Percentiles rank a stretch among this genome's conserved stretches.
Evolutionary conservation across 35 echinoderm and acorn worm genomes (phyloP).

Genomic region (Apostichopus parvimensis): DNA sequence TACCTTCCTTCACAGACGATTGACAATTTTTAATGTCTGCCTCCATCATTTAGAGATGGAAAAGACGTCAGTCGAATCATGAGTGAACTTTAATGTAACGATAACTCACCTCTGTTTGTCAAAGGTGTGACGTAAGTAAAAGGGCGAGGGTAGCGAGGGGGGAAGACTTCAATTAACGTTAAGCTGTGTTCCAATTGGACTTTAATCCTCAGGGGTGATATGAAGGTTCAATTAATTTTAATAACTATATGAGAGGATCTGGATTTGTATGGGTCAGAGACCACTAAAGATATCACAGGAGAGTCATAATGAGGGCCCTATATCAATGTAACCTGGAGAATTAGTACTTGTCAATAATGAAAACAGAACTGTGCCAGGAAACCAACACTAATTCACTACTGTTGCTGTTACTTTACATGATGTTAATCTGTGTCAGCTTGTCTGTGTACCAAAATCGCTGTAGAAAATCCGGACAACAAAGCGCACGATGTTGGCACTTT

Average conservation of each 20-base stretch:
- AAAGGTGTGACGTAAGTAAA: conserved; percentile 37
- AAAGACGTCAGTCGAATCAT: conserved; percentile 15
- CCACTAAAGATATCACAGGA: not conserved
- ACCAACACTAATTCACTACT: no score
- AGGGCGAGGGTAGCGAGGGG: not conserved
- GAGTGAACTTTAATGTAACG: conserved; percentile 41
- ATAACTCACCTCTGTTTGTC: conserved; percentile 34
- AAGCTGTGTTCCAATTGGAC: conserved; percentile 25
- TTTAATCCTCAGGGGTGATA: not conserved
- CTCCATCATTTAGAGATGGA: not conserved
- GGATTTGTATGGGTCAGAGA: not conserved
- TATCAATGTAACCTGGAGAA: no score
- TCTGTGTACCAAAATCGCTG: no score
- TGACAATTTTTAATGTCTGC: not conserved
- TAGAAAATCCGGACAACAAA: no score
- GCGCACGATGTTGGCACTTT: no score
- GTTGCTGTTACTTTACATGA: no score
- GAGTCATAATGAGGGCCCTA: not conserved
- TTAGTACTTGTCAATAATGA: no score
- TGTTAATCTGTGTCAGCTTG: no score
- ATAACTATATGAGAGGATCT: not conserved
- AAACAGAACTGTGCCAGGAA: no score
- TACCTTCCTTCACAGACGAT: conserved; percentile 11
- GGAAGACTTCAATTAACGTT: conserved; percentile 5
- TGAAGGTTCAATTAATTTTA: conserved; percentile 16